Conservation (phyloP, 2,113 vertebrate genomes). For the Sialia sialis region DNA sequence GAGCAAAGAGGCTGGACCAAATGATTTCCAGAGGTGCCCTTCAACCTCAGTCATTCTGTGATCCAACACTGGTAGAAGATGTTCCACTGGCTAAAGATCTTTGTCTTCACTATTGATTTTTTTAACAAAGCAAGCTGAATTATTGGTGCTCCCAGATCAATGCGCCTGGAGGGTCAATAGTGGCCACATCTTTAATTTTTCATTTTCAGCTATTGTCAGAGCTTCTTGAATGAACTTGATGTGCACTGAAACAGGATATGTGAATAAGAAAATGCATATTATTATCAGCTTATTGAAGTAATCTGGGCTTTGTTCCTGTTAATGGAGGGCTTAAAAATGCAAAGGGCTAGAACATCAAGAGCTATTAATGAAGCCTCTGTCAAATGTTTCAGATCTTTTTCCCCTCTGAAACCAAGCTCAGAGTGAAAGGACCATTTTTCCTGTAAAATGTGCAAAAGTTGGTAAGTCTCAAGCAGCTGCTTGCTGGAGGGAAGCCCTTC, state of each 20-base stretch:
- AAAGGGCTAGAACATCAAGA: neutral
- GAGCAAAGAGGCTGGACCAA: neutral
- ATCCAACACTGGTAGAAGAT: neutral
- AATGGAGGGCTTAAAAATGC: neutral
- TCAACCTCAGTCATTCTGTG: neutral
- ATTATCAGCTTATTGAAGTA: neutral
- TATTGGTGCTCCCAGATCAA: neutral
- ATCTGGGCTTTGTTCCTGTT: neutral
- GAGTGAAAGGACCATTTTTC: neutral
- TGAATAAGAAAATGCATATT: neutral
- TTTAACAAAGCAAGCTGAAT: neutral
- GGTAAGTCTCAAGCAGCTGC: neutral
- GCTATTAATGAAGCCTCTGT: neutral
- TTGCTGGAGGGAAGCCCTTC: neutral
- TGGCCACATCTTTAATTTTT: neutral
- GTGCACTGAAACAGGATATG: neutral
- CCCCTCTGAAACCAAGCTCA: neutral
- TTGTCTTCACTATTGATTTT: neutral
- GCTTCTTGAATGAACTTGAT: neutral
- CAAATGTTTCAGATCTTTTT: neutral
- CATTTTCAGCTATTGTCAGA: neutral
- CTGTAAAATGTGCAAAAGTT: neutral
- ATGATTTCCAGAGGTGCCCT: neutral
- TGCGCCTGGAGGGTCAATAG: neutral
- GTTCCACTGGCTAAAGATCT: neutral